Evolutionary conservation across 1,140 invertebrate species (phyloP).

Genomic region (Meteorus sp.): DNA sequence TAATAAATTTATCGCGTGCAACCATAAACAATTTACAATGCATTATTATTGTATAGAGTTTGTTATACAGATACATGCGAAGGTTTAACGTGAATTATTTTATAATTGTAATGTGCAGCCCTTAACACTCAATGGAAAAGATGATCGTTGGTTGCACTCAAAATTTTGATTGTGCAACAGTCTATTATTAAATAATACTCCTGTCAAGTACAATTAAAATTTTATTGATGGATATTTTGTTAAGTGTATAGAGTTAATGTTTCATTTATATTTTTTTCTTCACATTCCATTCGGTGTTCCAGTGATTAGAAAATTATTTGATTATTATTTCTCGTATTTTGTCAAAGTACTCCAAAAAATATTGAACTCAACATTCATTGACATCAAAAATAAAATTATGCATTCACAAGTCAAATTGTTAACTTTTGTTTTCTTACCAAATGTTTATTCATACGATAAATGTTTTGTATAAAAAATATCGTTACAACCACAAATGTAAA

Average conservation of each 20-base stretch:
- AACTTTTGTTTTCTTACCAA: too few species aligned
- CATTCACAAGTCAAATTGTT: too few species aligned
- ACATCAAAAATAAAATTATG: too few species aligned
- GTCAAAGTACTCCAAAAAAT: too few species aligned
- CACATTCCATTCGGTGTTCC: too few species aligned
- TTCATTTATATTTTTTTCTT: too few species aligned
- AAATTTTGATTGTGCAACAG: constrained; percentile 33
- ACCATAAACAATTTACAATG: constrained; percentile 5
- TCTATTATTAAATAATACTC: constrained; percentile 36
- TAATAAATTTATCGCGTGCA: constrained; percentile 4
- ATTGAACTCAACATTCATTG: too few species aligned
- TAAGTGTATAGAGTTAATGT: too few species aligned
- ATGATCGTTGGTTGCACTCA: constrained; percentile 9
- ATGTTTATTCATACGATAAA: too few species aligned
- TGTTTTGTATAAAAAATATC: background rate
- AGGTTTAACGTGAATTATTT: constrained; percentile 1
- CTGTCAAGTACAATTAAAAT: constrained; percentile 38
- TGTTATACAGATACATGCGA: background rate
- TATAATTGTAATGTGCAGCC: constrained; percentile 10
- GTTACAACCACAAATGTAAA: constrained; percentile 24
- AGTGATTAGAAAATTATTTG: too few species aligned
- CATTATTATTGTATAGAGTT: background rate
- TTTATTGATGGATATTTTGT: constrained; percentile 41
- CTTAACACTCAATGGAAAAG: constrained; percentile 6
- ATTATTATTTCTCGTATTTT: too few species aligned